Conservation (phyloP, 2,888 invertebrate genomes). For the Frankliniella fusca region DNA sequence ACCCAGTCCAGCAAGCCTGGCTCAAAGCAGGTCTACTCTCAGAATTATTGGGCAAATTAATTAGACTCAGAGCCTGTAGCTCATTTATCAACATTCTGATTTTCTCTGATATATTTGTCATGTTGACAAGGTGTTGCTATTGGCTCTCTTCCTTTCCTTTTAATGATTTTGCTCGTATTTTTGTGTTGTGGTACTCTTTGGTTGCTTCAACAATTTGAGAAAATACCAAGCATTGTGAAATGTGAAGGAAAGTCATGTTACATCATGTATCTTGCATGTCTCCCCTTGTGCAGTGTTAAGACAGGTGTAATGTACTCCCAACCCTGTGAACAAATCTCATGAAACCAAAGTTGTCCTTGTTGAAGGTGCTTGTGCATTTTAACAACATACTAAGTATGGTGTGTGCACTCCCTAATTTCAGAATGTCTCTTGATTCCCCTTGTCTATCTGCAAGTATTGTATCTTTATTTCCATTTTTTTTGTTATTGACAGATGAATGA, state of each 20-base stretch:
- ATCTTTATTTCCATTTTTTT: conserved; percentile 25
- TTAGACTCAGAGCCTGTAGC: conserved; percentile 38
- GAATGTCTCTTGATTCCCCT: conserved; percentile 8
- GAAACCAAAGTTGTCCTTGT: conserved; percentile 25
- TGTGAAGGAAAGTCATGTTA: conserved; percentile 11
- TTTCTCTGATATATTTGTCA: conserved; percentile 23
- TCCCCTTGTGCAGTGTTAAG: background rate
- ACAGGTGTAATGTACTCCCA: background rate
- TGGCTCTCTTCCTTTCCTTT: conserved; percentile 24
- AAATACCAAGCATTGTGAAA: background rate
- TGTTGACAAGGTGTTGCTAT: conserved; percentile 18
- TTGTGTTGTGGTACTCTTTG: conserved; percentile 24
- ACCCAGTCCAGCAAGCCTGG: conserved; percentile 54
- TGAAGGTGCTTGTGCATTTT: conserved; percentile 3
- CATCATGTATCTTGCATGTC: conserved; percentile 9
- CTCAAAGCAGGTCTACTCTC: conserved; percentile 57
- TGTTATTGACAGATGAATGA: conserved; percentile 22
- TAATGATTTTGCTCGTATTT: conserved; percentile 17
- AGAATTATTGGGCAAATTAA: conserved; percentile 18
- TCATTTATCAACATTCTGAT: conserved; percentile 19
- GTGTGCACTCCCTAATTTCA: conserved; percentile 5
- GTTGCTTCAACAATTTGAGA: background rate
- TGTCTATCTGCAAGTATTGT: conserved; percentile 22
- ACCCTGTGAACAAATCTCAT: conserved; percentile 26
- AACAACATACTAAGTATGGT: background rate